phyloP scores from a whole-genome alignment of 2,888 invertebrate genomes.

The Gymnosoma rotundatum region DNA sequence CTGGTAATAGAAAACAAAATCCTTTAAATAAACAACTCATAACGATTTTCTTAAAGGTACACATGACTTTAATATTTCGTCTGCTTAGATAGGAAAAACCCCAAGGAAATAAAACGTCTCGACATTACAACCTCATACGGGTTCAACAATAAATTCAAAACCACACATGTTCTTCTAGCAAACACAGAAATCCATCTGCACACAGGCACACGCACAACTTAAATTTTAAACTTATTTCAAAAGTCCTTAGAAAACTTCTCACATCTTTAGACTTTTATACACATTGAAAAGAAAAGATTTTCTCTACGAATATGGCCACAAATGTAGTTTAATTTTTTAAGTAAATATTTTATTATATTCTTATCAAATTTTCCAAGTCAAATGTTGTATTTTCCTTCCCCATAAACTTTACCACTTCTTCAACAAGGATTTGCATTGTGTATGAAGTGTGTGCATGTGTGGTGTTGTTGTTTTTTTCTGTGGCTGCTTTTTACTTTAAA shows the following conservation, averaged over 20 bases:
- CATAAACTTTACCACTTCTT: not conserved
- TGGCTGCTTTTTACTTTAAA: slow-evolving; percentile 54
- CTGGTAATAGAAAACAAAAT: slow-evolving; percentile 41
- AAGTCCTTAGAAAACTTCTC: slow-evolving; percentile 45
- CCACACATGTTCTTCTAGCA: slow-evolving; percentile 53
- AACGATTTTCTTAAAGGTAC: slow-evolving; percentile 43
- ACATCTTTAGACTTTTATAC: slow-evolving; percentile 5
- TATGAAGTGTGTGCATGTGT: not conserved
- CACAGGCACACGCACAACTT: not conserved
- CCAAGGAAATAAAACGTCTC: slow-evolving; percentile 59
- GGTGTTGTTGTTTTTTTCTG: no score
- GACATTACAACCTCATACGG: slow-evolving; percentile 51
- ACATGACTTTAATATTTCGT: slow-evolving; percentile 47
- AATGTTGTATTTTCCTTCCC: slow-evolving; percentile 25
- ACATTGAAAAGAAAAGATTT: slow-evolving; percentile 39
- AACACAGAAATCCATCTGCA: not conserved
- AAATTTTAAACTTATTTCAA: slow-evolving; percentile 55
- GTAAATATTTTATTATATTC: slow-evolving; percentile 59
- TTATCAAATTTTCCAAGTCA: slow-evolving; percentile 49
- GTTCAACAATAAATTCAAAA: slow-evolving; percentile 53
- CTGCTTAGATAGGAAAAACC: not conserved
- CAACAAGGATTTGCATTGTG: slow-evolving; percentile 56
- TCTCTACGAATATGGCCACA: slow-evolving; percentile 46
- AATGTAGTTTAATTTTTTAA: slow-evolving; percentile 70
- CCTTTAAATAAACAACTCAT: slow-evolving; percentile 15